Conservation (phyloP, 2,888 invertebrate genomes). For the Reticulitermes lucifugus region DNA sequence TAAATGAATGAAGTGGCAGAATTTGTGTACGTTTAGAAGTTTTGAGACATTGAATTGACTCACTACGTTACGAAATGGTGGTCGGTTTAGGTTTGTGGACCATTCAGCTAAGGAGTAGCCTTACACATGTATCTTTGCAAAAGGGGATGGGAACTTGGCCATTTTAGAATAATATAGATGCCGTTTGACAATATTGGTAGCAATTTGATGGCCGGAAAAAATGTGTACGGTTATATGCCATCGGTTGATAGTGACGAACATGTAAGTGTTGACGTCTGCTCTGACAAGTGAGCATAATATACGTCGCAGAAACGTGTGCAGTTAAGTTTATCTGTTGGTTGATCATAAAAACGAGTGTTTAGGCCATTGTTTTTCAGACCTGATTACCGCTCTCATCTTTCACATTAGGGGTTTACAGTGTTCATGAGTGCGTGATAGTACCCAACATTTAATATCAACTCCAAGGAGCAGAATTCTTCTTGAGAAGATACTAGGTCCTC, state of each 20-base stretch:
- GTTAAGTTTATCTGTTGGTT: too few species aligned
- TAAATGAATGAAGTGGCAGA: background rate
- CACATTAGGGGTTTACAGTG: too few species aligned
- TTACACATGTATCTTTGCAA: slow-evolving; percentile 17
- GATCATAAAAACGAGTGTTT: too few species aligned
- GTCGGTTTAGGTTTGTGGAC: slow-evolving; percentile 43
- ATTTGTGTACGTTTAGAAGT: background rate
- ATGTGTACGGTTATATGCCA: slow-evolving; percentile 55
- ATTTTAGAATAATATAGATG: slow-evolving; percentile 45
- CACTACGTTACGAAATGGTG: slow-evolving; percentile 44
- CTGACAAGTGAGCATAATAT: slow-evolving; percentile 34
- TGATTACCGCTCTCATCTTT: too few species aligned
- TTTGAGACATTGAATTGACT: slow-evolving; percentile 39
- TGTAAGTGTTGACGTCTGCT: slow-evolving; percentile 53
- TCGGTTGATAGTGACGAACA: slow-evolving; percentile 49
- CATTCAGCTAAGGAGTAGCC: slow-evolving; percentile 4
- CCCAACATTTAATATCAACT: too few species aligned
- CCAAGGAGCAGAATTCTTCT: too few species aligned
- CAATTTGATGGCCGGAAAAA: slow-evolving; percentile 53
- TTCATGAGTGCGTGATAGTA: too few species aligned
- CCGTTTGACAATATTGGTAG: slow-evolving; percentile 50
- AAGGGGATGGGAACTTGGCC: slow-evolving; percentile 25
- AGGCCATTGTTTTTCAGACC: too few species aligned
- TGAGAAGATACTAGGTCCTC: too few species aligned
- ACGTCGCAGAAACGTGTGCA: background rate